phyloP scores from a whole-genome alignment of 2,797 vertebrate species.

The Neosilurus hyrtlii region DNA sequence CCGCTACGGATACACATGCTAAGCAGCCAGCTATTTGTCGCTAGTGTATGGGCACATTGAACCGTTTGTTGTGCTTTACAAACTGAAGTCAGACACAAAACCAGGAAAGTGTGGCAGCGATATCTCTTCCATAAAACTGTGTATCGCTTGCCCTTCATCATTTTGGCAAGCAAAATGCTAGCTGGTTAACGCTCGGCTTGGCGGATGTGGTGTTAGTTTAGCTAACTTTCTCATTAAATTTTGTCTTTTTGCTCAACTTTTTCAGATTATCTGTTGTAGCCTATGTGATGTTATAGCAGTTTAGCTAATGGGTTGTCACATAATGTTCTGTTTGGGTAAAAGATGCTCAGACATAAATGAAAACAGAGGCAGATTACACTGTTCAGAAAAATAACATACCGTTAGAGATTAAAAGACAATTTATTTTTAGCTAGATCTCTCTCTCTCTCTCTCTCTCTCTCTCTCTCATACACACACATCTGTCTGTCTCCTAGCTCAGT shows the following conservation, averaged over 20 bases:
- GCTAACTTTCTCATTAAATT: neutral
- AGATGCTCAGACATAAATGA: neutral
- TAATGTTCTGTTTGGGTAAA: neutral
- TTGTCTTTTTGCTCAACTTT: no score
- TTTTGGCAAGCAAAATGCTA: neutral
- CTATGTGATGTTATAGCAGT: neutral
- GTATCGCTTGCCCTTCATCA: neutral
- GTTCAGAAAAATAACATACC: no score
- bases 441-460: neutral
- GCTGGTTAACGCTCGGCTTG: neutral
- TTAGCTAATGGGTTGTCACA: neutral
- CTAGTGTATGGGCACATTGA: neutral
- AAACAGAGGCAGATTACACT: neutral
- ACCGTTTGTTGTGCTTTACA: neutral
- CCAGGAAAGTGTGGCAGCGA: neutral
- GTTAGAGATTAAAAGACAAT: neutral
- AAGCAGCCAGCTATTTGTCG: neutral
- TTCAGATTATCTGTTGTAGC: neutral
- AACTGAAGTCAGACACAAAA: neutral
- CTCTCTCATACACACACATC: neutral
- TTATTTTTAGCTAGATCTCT: neutral
- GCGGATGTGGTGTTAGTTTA: neutral
- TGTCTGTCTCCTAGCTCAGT: conserved; percentile 6
- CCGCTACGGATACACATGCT: neutral
- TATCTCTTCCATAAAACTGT: neutral